These are phyloP conservation scores for Papilio dardanus DNA, from an alignment of 1,140 invertebrate genomes.

Conservation along the genomic window DNA sequence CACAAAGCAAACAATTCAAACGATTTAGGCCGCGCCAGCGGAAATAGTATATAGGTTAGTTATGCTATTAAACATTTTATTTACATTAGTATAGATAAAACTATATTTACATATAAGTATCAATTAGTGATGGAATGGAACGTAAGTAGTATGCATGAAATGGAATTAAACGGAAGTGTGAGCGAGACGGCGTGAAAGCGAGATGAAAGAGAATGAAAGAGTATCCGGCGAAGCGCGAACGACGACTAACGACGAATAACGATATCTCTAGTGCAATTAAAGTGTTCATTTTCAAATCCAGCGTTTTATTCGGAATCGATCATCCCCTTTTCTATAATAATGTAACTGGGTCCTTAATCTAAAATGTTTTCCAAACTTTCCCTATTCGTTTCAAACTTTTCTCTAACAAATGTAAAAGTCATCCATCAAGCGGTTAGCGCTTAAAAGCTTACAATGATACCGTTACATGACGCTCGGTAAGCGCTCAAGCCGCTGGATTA, in stretches of 20 bases:
- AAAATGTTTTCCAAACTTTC: neutral
- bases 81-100: neutral
- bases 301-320: no score
- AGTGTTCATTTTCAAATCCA: no score
- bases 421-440: slow-evolving; percentile 7
- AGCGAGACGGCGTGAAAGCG: no score
- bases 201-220: no score
- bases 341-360: neutral
- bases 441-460: neutral
- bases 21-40: neutral
- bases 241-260: no score
- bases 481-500: neutral
- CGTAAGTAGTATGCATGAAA: no score
- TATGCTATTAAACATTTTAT: neutral
- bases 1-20: neutral
- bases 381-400: neutral
- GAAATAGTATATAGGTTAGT: neutral
- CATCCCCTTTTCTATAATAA: no score
- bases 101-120: neutral
- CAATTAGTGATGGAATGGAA: no score
- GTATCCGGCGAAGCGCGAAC: no score
- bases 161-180: no score
- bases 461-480: neutral
- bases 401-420: neutral
- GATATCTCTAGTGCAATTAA: no score